Evolutionary conservation across 2,888 invertebrate species (phyloP), one percentile per base, ranked within the genome.

Genomic region (Lordiphosa andalusiaca): DNA sequence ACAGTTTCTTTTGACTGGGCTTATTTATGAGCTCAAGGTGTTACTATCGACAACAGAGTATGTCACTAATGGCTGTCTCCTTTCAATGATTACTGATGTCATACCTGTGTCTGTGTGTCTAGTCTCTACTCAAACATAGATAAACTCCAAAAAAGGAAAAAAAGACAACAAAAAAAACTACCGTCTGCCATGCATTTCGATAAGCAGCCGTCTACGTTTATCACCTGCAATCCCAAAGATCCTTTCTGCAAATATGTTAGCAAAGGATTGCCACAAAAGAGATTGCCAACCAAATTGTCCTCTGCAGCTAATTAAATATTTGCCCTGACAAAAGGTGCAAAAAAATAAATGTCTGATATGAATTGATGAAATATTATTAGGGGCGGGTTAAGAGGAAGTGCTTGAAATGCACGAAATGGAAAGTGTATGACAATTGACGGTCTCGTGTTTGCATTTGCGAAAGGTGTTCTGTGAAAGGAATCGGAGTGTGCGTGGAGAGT

Each of bases 231-330:
- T 50, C 39, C 21, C 19, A 36, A 16, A 33, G 55, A 73, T 83
- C 71, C 78, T 68, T 75, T 83, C 50, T 53, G 64, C 53, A 84
- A 78, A 84, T 65, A 83, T 46, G 65, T 67, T 44, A 44, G 52
- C 55, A 72, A 76, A 82, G 84, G 76, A 78, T 84, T 82, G 80
- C 50, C 36, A 33, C 40, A 54, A 66, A 66, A 70, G 58, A 77
- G 69, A 74, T 67, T 54, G 64, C 67, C 46, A 55, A 39, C 39
- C 33, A 30, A 30, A 30, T 30, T 53, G 44, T 47, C 46, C 40
- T 40, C 37, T 54, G 62, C 84, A 83, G 84, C 80, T 80, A 77
- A 83, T 80, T 68, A 77, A 80, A 80, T 77, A 83, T 80, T 80
- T 80, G 67, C 73, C n/a, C 60, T 67, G 53, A 44, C 25, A 35